phyloP scores from a whole-genome alignment of 2,888 invertebrate species.

The Caenorhabditis afra region DNA sequence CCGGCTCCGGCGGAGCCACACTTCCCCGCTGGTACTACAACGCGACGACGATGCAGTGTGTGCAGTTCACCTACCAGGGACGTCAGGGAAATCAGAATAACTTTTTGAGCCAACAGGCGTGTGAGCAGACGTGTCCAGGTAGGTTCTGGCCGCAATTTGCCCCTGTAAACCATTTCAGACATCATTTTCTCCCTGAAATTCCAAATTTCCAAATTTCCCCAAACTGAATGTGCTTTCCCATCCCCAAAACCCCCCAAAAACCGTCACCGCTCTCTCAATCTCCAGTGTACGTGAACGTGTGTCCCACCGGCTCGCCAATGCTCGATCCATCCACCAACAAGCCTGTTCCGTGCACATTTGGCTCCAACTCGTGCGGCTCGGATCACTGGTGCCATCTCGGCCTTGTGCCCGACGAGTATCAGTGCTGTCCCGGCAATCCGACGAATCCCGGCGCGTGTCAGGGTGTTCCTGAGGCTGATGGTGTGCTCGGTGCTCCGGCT shows the following conservation, averaged over 20 bases:
- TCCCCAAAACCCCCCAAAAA: not conserved
- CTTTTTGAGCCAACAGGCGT: slow-evolving; percentile 75
- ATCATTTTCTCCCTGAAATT: not conserved
- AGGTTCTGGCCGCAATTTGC: no score
- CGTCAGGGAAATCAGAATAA: slow-evolving; percentile 76
- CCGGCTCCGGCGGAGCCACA: slow-evolving; percentile 72
- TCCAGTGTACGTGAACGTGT: slow-evolving; percentile 77
- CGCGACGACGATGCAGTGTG: slow-evolving; percentile 70
- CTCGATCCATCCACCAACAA: slow-evolving; percentile 66
- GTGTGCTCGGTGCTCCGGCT: slow-evolving; percentile 66
- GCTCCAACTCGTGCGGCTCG: slow-evolving; percentile 71
- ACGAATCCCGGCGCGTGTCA: slow-evolving; percentile 74
- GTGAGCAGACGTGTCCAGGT: slow-evolving; percentile 73
- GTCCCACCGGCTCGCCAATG: slow-evolving; percentile 74
- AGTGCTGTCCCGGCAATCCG: slow-evolving; percentile 76
- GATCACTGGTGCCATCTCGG: slow-evolving; percentile 78
- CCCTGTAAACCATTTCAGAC: no score
- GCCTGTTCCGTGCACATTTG: slow-evolving; percentile 76
- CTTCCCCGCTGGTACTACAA: slow-evolving; percentile 76
- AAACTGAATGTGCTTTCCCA: not conserved
- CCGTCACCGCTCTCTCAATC: not conserved
- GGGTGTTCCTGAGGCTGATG: slow-evolving; percentile 64
- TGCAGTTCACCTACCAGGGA: slow-evolving; percentile 76
- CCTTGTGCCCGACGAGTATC: slow-evolving; percentile 74
- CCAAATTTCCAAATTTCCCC: not conserved